Percentiles rank a stretch among this genome's conserved stretches.
These are phyloP conservation scores for Eremophila alpestris DNA, from an alignment of 2,797 vertebrate species.

Conservation along the genomic window DNA sequence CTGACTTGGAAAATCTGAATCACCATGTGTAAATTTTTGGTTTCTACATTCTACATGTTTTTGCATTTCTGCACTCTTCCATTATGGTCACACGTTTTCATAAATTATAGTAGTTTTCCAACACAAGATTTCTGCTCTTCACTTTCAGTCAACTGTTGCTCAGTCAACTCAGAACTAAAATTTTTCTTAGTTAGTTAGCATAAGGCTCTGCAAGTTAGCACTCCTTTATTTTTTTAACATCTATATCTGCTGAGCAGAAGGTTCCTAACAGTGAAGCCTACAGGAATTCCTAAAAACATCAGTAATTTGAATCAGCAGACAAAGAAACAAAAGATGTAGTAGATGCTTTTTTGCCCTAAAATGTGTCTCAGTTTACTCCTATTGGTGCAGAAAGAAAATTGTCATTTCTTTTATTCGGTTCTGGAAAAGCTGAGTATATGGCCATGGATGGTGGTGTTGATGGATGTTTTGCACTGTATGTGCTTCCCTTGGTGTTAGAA, in stretches of 20 bases:
- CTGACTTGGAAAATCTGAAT: background rate
- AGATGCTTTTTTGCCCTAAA: background rate
- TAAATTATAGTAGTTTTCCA: background rate
- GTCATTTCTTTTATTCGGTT: background rate
- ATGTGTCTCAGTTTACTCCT: background rate
- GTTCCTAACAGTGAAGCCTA: background rate
- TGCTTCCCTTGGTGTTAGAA: background rate
- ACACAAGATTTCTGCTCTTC: background rate
- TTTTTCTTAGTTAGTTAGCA: background rate
- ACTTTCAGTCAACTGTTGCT: background rate
- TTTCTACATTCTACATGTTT: background rate
- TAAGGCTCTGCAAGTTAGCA: background rate
- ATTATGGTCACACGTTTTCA: background rate
- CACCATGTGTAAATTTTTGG: background rate
- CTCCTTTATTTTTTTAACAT: background rate
- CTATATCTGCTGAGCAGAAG: background rate
- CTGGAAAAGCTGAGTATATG: background rate
- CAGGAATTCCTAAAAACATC: background rate
- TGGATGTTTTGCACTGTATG: background rate
- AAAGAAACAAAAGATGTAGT: background rate
- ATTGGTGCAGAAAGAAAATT: background rate
- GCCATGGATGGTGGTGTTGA: background rate
- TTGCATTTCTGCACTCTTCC: background rate
- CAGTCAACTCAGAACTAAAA: background rate
- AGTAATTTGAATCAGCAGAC: background rate